Evolutionary conservation across 2,888 invertebrate genomes (phyloP), one percentile per base, ranked within the genome.

Genomic region (Anaspis maculata): DNA sequence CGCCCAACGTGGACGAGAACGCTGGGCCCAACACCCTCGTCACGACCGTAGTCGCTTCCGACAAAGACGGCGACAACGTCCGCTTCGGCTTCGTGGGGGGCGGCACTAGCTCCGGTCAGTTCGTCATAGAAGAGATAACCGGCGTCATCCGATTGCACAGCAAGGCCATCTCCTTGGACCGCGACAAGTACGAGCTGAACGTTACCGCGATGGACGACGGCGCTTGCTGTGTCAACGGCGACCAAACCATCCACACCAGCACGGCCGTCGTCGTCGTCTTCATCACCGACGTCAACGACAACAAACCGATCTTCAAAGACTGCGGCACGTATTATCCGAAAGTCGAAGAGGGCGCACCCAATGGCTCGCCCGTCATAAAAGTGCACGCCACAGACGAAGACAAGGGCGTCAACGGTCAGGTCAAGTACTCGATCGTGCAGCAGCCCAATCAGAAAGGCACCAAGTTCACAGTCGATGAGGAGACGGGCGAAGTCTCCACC

Each of bases 131-230:
- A 68, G 90, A 92, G 64, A 90, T 91, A 43, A 94, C 92, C 27
- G 92, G 91, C 49, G 92, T 92, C 15, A 94, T 92, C 49, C 81
- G 92, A 41, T 68, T 94, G 32, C 89, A 89, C 56, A 84, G 80
- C 49, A 87, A 89, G 58, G 78, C 83, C 3, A 92, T 92, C 46
- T 79, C 85, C 0, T 67, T 94, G 45, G 92, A 92, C 59, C 75
- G 88, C 43, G 92, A 94, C 61, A 94, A 94, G 62, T 96, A 96
- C 60, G 91, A 91, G 61, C 67, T 98, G 36, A 97, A 96, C 61
- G 94, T 98, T 5, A 94, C 95, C 0, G 97, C 97, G 2, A 79
- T 89, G 71, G 98, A 98, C 60, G 97, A 98, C 61, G 97, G 97
- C 1, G 86, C 90, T 1, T 98, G 97, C 61, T 98, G 97, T 61